Evolutionary conservation across 64 coral and sea anemone genomes (phyloP), one percentile per base, ranked within the genome.

Genomic region (Stichodactyla mertensii): DNA sequence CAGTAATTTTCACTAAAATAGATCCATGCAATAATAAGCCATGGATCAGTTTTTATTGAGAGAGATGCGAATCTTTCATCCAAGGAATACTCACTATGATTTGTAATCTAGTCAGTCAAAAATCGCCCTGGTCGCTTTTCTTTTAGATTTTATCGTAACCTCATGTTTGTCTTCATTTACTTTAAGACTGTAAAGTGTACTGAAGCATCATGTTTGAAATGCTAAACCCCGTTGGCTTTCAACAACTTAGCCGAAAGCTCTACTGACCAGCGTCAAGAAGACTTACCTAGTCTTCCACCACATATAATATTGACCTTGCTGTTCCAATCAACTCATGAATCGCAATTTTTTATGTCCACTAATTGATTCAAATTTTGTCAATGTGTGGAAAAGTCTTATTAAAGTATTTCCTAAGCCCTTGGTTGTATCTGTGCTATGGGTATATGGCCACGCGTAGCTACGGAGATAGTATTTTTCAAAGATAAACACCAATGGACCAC

Each of bases 401-500:
- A 52, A 81, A 81, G 52, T 81, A 28, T 81, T 81, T 81, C 78
- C 78, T 81, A 53, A 20, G 51, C 77, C 54, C 52, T 54, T 52
- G 78, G 52, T 10, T 28, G 14, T 71, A 71, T 71, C 24, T 71
- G 67, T 12, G 67, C 24, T 11, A 71, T 19, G 36, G 7, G 78
- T 54, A 53, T 16, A 81, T 53, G 24, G n/a, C 4, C 78, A 81
- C 52, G 78, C 78, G 78, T 55, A 9, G 18, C 62, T 55, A 53
- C 36, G 18, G 51, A 81, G 51, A 22, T 74, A 74, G 78, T 53
- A 28, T 53, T 55, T 90, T 84, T 23, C 26, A 56, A 69, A 55
- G 59, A 55, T 56, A 79, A 90, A 90, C 69, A 90, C 18, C 54
- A 16, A 31, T 81, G 81, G 89, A 80, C 89, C 89, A 90, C 89